Percentiles rank a stretch among this genome's conserved stretches.
Evolutionary conservation across 2,888 invertebrate genomes (phyloP).

Genomic region (Epiperipatus broadwayi): DNA sequence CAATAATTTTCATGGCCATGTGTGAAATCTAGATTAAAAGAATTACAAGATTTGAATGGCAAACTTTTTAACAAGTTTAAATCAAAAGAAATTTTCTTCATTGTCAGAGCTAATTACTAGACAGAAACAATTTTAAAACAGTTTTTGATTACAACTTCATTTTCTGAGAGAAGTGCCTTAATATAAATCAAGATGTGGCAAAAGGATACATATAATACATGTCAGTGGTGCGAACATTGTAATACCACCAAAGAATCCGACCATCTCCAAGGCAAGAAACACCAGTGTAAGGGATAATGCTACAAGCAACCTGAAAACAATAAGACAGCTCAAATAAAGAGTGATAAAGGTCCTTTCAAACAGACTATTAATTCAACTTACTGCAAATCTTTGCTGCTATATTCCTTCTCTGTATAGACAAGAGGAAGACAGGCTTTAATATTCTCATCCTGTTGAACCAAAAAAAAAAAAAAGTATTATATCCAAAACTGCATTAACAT

Average conservation of each 20-base stretch:
- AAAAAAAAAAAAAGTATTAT: no score
- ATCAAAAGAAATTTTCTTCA: no score
- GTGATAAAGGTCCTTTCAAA: not conserved
- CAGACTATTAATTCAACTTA: constrained; percentile 18
- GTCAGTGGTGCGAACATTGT: constrained; percentile 50
- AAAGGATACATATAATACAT: constrained; percentile 54
- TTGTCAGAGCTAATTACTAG: not conserved
- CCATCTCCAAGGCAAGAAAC: constrained; percentile 42
- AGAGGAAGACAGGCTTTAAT: constrained; percentile 33
- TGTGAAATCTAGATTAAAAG: no score
- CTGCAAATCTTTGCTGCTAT: constrained; percentile 29
- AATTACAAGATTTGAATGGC: no score
- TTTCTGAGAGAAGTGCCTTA: constrained; percentile 3
- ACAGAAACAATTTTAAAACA: not conserved
- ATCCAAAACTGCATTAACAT: no score
- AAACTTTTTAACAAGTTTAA: no score
- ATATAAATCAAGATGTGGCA: constrained; percentile 16
- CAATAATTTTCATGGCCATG: no score
- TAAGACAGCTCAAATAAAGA: constrained; percentile 1
- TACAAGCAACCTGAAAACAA: constrained; percentile 40
- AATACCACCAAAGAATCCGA: constrained; percentile 47
- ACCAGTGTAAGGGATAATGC: constrained; percentile 40
- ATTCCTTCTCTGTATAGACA: constrained; percentile 28
- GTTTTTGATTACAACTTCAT: no score
- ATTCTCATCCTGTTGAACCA: constrained; percentile 34